Conservation (phyloP, 2,888 invertebrate genomes). For the Barypeithes pellucidus region DNA sequence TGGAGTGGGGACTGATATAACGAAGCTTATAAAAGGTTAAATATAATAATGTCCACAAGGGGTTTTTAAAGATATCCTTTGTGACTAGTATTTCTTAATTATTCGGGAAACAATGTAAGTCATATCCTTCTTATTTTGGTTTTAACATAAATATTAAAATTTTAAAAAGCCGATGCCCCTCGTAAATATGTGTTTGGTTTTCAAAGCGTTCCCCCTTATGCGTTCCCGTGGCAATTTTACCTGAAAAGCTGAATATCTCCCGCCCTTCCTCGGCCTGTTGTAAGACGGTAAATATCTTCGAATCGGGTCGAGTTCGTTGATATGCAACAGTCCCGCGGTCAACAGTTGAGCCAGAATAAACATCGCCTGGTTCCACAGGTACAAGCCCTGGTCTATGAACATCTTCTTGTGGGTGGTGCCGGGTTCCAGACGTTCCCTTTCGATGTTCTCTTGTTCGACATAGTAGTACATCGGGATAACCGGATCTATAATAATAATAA, state of each 20-base stretch:
- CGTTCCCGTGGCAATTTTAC: constrained; percentile 65
- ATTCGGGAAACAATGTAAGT: no score
- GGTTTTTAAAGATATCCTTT: no score
- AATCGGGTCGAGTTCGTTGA: constrained; percentile 97
- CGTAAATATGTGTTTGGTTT: no score
- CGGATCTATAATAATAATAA: constrained; percentile 75
- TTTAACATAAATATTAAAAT: no score
- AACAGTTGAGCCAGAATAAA: constrained; percentile 95
- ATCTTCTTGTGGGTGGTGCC: constrained; percentile 66
- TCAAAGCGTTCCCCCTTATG: no score
- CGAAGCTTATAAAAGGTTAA: no score
- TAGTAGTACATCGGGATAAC: constrained; percentile 96
- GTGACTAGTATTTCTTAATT: no score
- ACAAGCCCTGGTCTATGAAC: constrained; percentile 76
- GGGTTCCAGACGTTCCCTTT: constrained; percentile 81
- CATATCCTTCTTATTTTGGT: no score
- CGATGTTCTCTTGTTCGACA: constrained; percentile 82
- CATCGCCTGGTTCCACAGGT: constrained; percentile 97
- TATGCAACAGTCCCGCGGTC: constrained; percentile 90
- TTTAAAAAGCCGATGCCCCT: no score
- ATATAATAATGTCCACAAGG: no score
- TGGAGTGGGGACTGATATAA: no score
- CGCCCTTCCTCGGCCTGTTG: constrained; percentile 92
- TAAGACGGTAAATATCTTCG: constrained; percentile 96
- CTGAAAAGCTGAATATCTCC: constrained; percentile 98